A percentile compares a stretch with the other conserved stretches of the same genome.
These are phyloP conservation scores for Hemibagrus wyckioides DNA, from an alignment of 2,113 vertebrate genomes.

Conservation along the genomic window DNA sequence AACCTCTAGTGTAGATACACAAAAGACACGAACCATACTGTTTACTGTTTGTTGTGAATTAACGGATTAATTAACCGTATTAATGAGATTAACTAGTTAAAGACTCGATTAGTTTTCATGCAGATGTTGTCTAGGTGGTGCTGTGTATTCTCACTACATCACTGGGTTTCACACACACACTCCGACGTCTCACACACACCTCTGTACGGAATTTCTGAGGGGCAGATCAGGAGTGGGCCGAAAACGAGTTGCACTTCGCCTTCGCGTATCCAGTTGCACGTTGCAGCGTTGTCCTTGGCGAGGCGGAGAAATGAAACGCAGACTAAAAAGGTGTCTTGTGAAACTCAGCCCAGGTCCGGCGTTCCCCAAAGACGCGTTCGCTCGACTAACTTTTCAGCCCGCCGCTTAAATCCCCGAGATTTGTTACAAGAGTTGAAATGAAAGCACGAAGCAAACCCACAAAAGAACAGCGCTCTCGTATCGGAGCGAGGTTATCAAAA, in stretches of 20 bases:
- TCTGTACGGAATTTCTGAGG: background rate
- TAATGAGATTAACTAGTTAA: too few species aligned
- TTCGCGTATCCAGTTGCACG: slow-evolving; percentile 8
- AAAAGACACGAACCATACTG: too few species aligned
- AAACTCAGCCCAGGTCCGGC: slow-evolving; percentile 25
- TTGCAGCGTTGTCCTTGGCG: slow-evolving; percentile 14
- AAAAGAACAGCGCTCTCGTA: slow-evolving; percentile 3
- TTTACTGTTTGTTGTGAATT: too few species aligned
- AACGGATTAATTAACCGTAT: too few species aligned
- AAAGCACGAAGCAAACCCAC: slow-evolving; percentile 22
- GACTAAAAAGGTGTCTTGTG: slow-evolving; percentile 24
- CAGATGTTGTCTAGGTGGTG: too few species aligned
- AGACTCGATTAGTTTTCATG: too few species aligned
- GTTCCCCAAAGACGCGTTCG: slow-evolving; percentile 34
- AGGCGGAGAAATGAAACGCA: slow-evolving; percentile 30
- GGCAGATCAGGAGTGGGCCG: slow-evolving; percentile 6
- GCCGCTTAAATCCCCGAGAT: slow-evolving; percentile 30
- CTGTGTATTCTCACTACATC: too few species aligned
- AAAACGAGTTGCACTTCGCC: background rate
- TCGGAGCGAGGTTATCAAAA: slow-evolving; percentile 52
- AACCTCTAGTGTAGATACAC: too few species aligned
- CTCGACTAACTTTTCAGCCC: slow-evolving; percentile 33
- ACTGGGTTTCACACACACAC: too few species aligned
- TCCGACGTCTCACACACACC: background rate
- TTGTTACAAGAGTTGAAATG: slow-evolving; percentile 32